phyloP scores from a whole-genome alignment of 2,113 vertebrate genomes.

The Amphiprion ocellaris region DNA sequence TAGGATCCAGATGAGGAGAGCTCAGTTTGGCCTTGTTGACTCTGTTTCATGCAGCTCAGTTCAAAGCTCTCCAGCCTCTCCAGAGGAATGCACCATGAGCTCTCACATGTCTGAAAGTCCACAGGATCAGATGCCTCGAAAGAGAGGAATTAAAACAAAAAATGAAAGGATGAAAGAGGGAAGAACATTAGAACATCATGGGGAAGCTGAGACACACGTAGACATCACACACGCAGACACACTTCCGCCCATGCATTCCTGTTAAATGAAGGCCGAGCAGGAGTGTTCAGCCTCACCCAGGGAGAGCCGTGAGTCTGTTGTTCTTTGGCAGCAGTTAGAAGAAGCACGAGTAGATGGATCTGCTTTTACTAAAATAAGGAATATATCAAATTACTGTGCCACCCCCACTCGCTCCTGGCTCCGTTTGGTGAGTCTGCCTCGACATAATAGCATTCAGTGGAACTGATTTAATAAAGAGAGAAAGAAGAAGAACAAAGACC shows the following conservation, averaged over 20 bases:
- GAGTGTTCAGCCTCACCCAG: conserved; percentile 58
- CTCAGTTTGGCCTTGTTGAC: conserved; percentile 25
- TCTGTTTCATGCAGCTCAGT: conserved; percentile 47
- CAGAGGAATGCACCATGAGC: conserved; percentile 51
- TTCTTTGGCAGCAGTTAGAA: conserved; percentile 60
- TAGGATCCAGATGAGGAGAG: conserved; percentile 10
- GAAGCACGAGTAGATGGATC: conserved; percentile 50
- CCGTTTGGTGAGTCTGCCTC: conserved; percentile 35
- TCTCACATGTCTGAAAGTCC: conserved; percentile 56
- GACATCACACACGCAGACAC: conserved; percentile 37
- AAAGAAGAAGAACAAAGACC: conserved; percentile 3
- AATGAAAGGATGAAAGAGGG: conserved; percentile 57
- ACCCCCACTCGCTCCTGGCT: conserved; percentile 16
- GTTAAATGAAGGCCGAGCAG: conserved; percentile 76
- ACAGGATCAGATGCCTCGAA: conserved; percentile 65
- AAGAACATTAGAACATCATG: conserved; percentile 46
- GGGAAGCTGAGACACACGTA: conserved; percentile 36
- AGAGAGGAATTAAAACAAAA: conserved; percentile 76
- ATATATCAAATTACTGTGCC: conserved; percentile 34
- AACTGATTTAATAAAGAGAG: conserved; percentile 42
- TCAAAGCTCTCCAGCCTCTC: conserved; percentile 60
- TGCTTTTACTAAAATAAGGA: conserved; percentile 62
- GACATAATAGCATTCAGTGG: conserved; percentile 41
- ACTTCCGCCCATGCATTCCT: conserved; percentile 68
- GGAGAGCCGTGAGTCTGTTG: conserved; percentile 66